Conservation (phyloP, 2,888 invertebrate genomes). For the Zygaena filipendulae region DNA sequence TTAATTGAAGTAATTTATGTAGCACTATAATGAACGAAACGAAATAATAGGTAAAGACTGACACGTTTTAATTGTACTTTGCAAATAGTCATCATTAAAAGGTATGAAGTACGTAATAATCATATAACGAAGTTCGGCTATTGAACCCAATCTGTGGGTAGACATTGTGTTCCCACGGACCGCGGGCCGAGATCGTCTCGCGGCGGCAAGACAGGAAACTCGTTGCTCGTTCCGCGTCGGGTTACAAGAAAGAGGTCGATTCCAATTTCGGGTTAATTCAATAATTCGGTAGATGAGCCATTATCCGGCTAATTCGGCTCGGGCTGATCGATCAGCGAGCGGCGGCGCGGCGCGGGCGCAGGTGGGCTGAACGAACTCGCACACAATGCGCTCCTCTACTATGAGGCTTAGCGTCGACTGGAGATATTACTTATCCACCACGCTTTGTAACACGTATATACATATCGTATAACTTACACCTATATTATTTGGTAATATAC, state of each 20-base stretch:
- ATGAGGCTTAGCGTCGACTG: constrained; percentile 18
- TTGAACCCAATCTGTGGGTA: constrained; percentile 27
- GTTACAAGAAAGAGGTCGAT: constrained; percentile 46
- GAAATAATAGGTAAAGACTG: too few species aligned
- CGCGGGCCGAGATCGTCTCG: constrained; percentile 2
- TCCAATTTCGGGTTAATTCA: constrained; percentile 42
- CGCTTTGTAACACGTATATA: too few species aligned
- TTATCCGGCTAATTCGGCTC: constrained; percentile 41
- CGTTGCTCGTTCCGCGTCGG: constrained; percentile 32
- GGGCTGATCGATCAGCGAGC: constrained; percentile 37
- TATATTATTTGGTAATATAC: too few species aligned
- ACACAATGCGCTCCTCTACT: constrained; percentile 18
- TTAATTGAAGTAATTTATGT: too few species aligned
- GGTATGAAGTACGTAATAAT: too few species aligned
- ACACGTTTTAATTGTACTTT: too few species aligned
- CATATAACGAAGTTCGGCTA: too few species aligned
- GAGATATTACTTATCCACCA: not conserved
- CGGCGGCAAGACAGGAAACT: constrained; percentile 25
- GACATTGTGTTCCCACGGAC: constrained; percentile 28
- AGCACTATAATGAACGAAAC: too few species aligned
- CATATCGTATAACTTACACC: too few species aligned
- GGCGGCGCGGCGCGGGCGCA: constrained; percentile 40
- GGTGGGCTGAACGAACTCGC: constrained; percentile 37
- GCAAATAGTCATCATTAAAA: too few species aligned
- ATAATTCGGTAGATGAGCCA: constrained; percentile 39